Base-by-base conservation (phyloP, 2,113 vertebrate species). In the Caranx melampygus region DNA sequence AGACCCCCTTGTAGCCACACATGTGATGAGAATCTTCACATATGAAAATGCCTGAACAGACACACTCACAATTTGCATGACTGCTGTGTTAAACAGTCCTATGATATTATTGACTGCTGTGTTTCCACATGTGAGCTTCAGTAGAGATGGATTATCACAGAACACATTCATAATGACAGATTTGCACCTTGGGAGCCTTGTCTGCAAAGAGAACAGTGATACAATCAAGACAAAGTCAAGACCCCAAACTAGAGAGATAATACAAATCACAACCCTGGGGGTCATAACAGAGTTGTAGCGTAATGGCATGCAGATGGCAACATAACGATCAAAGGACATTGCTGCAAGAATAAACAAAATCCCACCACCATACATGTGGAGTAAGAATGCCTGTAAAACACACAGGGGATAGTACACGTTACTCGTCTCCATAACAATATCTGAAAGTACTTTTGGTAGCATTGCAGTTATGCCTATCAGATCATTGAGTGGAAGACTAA, bases 281-380 rank as follows among this genome's bases (percentile, higher is more conserved):
- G 91, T 93, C 94, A 94, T 95, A 1, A 95, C 6, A 0, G 92
- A 68, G 79, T 42, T 85, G 81, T 95, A 95, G 14, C 83, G 83
- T 6, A 95, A 35, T 0, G 94, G 93, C 84, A 93, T 90, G 64
- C 94, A 95, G 78, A 95, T 95, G 47, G 95, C 95, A 15, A 92
- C 67, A n/a, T 94, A 95, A 7, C 94, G 92, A 72, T 95, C 94
- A 34, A 95, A 92, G 12, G 95, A 91, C 95, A 95, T 95, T 0
- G 93, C 94, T 6, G 93, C 93, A 3, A 95, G 87, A 15, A 95
- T 92, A 34, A 95, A 94, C 20, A 94, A 72, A 63, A 94, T 76
- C 0, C 87, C 92, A 8, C 91, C 93, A 1, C 92, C 95, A 11
- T 94, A 95, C 90, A 93, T 88, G 82, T 95, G 94, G 0, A 94